Conservation (phyloP, 2,797 vertebrate species). For the Muscicapa comitata region DNA sequence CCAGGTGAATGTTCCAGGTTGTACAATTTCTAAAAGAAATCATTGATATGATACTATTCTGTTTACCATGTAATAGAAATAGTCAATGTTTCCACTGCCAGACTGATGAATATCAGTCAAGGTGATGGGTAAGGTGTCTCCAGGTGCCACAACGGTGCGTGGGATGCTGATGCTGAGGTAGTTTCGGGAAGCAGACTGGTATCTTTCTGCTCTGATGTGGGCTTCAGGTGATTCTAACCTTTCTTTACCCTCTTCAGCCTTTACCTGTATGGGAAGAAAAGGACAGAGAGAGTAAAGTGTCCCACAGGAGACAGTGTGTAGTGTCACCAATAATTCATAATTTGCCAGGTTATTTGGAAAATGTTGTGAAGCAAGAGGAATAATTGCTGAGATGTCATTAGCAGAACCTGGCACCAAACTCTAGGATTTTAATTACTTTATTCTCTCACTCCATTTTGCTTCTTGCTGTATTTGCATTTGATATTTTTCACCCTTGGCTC, state of each 20-base stretch:
- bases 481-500: not conserved
- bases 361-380: not conserved
- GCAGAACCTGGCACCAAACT: not conserved
- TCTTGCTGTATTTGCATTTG: not conserved
- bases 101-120: slow-evolving; percentile 53
- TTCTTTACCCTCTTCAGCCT: slow-evolving; percentile 55
- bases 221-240: slow-evolving; percentile 36
- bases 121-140: slow-evolving; percentile 48
- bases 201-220: slow-evolving; percentile 27
- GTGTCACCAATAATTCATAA: not conserved
- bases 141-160: slow-evolving; percentile 22
- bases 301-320: not conserved
- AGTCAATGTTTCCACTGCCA: slow-evolving; percentile 23
- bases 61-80: slow-evolving; percentile 75
- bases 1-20: not conserved
- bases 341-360: not conserved
- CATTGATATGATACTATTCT: not conserved
- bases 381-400: not conserved
- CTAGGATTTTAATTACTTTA: not conserved
- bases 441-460: not conserved
- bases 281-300: not conserved
- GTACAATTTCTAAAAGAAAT: not conserved
- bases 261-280: slow-evolving; percentile 50
- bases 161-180: slow-evolving; percentile 73
- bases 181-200: not conserved